A percentile compares a stretch with the other conserved stretches of the same genome.
Conservation (phyloP, 2,888 invertebrate genomes). For the Ctena decussata region DNA sequence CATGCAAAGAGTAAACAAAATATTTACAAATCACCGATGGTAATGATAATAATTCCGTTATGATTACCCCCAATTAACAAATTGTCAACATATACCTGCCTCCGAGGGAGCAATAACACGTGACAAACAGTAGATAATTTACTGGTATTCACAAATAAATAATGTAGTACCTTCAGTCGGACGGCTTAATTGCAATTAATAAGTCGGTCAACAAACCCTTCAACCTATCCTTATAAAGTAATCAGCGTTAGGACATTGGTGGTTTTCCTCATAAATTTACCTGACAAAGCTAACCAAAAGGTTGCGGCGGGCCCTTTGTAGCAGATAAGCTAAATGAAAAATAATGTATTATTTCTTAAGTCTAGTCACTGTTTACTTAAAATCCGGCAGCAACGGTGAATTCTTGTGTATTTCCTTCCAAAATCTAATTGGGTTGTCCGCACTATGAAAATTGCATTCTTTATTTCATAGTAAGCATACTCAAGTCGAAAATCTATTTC, state of each 20-base stretch:
- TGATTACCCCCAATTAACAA: not conserved
- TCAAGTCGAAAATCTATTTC: too few species aligned
- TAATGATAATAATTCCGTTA: slow-evolving; percentile 6
- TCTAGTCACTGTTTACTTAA: slow-evolving; percentile 18
- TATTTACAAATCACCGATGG: not conserved
- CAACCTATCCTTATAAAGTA: slow-evolving; percentile 8
- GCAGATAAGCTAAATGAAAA: slow-evolving; percentile 21
- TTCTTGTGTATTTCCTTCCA: not conserved
- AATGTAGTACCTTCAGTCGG: slow-evolving; percentile 15
- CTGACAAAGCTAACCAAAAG: not conserved
- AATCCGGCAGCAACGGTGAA: not conserved
- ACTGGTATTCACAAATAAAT: not conserved
- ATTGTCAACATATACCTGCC: not conserved
- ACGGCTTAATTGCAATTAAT: slow-evolving; percentile 64
- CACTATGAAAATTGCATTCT: not conserved
- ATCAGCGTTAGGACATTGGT: not conserved
- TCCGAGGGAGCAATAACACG: not conserved
- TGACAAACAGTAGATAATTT: slow-evolving; percentile 5
- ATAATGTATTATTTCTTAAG: slow-evolving; percentile 11
- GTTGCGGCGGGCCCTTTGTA: not conserved
- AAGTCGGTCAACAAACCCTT: slow-evolving; percentile 32
- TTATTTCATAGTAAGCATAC: too few species aligned
- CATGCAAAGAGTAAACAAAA: slow-evolving; percentile 4
- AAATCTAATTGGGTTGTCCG: slow-evolving; percentile 15
- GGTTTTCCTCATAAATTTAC: not conserved